Conservation (phyloP, 2,888 invertebrate genomes). For the Calameuta idolon region DNA sequence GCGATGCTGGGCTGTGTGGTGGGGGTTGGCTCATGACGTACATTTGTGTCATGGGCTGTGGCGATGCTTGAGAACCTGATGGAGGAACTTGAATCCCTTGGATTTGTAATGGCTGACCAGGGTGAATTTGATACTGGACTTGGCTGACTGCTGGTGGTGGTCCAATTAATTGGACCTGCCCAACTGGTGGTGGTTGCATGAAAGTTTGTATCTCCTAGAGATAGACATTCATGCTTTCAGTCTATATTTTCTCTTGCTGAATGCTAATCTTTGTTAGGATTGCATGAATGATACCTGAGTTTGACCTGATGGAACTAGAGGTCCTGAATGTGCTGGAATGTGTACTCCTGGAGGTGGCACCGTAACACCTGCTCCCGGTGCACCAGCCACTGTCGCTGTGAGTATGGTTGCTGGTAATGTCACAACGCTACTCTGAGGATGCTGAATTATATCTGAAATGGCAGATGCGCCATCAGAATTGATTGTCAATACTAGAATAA, state of each 20-base stretch:
- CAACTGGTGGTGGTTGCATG: slow-evolving; percentile 59
- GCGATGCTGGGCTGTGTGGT: slow-evolving; percentile 52
- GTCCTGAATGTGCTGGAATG: slow-evolving; percentile 62
- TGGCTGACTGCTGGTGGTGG: slow-evolving; percentile 63
- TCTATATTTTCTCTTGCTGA: too few species aligned
- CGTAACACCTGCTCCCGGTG: slow-evolving; percentile 52
- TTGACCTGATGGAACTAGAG: slow-evolving; percentile 60
- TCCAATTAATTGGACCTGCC: slow-evolving; percentile 63
- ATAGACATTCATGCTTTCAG: not conserved
- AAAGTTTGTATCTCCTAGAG: slow-evolving; percentile 61
- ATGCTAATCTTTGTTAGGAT: too few species aligned
- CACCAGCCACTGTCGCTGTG: slow-evolving; percentile 62
- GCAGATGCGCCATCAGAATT: slow-evolving; percentile 2
- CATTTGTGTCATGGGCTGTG: slow-evolving; percentile 63
- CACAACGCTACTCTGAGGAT: slow-evolving; percentile 62
- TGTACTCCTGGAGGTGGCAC: slow-evolving; percentile 65
- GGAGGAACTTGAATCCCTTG: slow-evolving; percentile 58
- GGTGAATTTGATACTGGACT: slow-evolving; percentile 64
- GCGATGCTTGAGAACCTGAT: slow-evolving; percentile 55
- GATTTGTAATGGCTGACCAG: slow-evolving; percentile 61
- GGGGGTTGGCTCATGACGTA: slow-evolving; percentile 65
- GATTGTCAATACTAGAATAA: not conserved
- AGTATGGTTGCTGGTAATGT: slow-evolving; percentile 62
- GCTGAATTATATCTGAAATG: slow-evolving; percentile 61
- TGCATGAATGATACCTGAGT: slow-evolving; percentile 49